Evolutionary conservation across 2,113 vertebrate genomes (phyloP).

Genomic region (Podarcis raffonei): DNA sequence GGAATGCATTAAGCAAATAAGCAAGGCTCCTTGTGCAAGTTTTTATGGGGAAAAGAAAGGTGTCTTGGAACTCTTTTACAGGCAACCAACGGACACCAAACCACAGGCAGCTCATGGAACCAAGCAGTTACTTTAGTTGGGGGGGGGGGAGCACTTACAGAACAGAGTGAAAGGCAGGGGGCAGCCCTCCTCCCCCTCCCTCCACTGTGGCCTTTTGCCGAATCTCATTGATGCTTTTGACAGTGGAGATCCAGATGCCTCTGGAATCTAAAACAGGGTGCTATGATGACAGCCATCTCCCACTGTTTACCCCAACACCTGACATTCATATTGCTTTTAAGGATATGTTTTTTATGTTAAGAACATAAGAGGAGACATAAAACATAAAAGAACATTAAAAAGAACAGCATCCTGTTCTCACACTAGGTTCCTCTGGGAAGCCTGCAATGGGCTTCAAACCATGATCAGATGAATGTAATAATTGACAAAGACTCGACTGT

Average conservation of each 20-base stretch:
- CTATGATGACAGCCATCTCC: neutral
- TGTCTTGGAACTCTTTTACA: conserved; percentile 1
- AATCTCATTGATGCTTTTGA: neutral
- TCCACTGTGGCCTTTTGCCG: neutral
- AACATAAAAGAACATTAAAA: too few species aligned
- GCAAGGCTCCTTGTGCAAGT: neutral
- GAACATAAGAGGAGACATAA: too few species aligned
- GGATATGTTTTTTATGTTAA: too few species aligned
- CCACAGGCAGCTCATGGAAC: neutral
- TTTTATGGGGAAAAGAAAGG: neutral
- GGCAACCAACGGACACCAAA: neutral
- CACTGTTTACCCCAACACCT: neutral
- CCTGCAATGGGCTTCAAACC: too few species aligned
- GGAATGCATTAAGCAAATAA: neutral
- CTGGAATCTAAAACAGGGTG: neutral
- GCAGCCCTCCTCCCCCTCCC: neutral
- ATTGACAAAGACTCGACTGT: too few species aligned
- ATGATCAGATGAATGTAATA: too few species aligned
- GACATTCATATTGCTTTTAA: too few species aligned
- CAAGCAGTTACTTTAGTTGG: neutral
- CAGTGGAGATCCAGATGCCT: neutral
- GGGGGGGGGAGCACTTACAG: neutral
- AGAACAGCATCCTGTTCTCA: too few species aligned
- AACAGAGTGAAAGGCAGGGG: neutral
- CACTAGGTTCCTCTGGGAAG: too few species aligned